Evolutionary conservation across 2,113 vertebrate genomes (phyloP), one percentile per base, ranked within the genome.

Genomic region (Nothocercus julius): DNA sequence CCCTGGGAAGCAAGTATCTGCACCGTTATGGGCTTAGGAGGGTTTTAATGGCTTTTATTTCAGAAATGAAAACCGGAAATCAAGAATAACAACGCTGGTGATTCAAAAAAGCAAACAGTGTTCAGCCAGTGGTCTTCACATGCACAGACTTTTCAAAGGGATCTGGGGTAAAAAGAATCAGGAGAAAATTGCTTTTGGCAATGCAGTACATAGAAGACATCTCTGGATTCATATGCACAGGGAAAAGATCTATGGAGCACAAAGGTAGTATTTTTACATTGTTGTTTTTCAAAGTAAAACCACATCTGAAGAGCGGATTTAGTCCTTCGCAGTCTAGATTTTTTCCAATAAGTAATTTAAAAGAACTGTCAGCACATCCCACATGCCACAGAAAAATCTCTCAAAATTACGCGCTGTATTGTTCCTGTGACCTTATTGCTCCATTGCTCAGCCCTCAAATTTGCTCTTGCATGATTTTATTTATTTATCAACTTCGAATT

Each of bases 401-500:
- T 75, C 28, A 82, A 56, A 95, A 93, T 77, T 77, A 88, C 63
- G 96, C 0, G 0, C 25, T 94, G 54, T 30, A 13, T 81, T 94
- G 75, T 72, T 85, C 47, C 82, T 87, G 0, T 27, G 27, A 82
- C 82, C 83, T 83, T 82, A 77, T 24, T 85, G 87, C 84, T 93
- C 38, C 51, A 16, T 21, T 49, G 61, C 86, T 64, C 69, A 85
- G 88, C 61, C 69, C 69, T 70, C 28, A 11, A 82, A 74, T 40
- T 53, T 80, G 49, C 54, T 93, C 27, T 62, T 68, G 40, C 83
- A 53, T n/a, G 69, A 80, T 91, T 94, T 89, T 83, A 94, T 80
- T 89, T 93, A 93, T 95, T 94, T 83, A 94, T 86, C 80, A 82
- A 40, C 64, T 63, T 85, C 67, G 69, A 95, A 95, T 91, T 85